Evolutionary conservation across 2,797 vertebrate species (phyloP), one percentile per base, ranked within the genome.

Genomic region (Lepidocolaptes lacrymiger): DNA sequence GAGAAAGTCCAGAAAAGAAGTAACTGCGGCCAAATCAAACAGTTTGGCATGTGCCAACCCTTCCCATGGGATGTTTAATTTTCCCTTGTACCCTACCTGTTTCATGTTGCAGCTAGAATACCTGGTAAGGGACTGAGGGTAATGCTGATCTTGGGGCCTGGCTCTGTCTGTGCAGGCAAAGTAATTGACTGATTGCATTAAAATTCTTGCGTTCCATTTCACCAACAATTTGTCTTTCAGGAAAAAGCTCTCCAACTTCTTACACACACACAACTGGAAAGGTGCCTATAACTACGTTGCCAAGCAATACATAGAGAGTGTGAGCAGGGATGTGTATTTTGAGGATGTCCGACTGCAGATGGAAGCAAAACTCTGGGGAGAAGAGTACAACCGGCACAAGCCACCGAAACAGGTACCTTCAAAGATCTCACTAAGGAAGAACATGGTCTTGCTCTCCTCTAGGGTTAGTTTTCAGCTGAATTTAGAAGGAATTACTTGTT

Each of bases 291-390:
- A 99, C 96, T 99, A 99, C 1, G 99, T 99, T 94, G 97, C 99
- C 15, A 99, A 99, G 95, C 94, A 98, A 10, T 99, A 99, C 97
- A 98, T 99, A 84, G 98, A 99, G 96, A 96, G 97, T 0, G 99
- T 99, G 94, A 97, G 97, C 93, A 98, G 99, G 81, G 97, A 98
- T 0, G 99, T 99, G 73, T 99, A 99, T 98, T 99, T 99, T 82
- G 99, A 99, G 95, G 99, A 99, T 37, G 99, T 99, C 27, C 97
- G 98, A 78, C 98, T 99, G 55, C 99, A 99, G 95, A 99, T 99
- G 99, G 99, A 99, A 91, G 99, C 99, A 84, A 99, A 99, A 90
- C 98, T 99, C 68, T 99, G 99, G 99, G 99, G 99, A 30, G 99
- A 99, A 74, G 99, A 99, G 75, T 99, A 98, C 96, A 99, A 99